Base-by-base conservation (phyloP, 2,888 invertebrate species). In the Choreutis nemorana region DNA sequence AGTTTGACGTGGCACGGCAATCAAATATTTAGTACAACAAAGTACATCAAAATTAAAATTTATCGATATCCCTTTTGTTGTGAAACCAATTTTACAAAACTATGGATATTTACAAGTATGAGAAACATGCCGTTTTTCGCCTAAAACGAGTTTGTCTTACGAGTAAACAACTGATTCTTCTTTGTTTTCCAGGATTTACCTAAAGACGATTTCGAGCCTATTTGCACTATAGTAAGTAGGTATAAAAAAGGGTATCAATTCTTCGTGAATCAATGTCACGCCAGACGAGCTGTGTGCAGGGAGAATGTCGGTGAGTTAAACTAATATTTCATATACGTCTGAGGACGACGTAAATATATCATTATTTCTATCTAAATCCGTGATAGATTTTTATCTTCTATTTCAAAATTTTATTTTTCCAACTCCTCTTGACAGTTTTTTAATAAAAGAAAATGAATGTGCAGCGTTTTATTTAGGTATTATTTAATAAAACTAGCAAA, bases 211-310 rank as follows among this genome's bases (percentile, higher is more conserved):
- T 34, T 31, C 2, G 54, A 66, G 14, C 70, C 77, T 0, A 62
- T 75, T 0, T 77, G 77, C 35, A 71, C 72, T 70, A 72, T 73
- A 70, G 59, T 55, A 38, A 77, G 77, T 32, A 39, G 73, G 4
- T 77, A 66, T 36, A 77, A 77, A 41, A 61, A 54, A 20, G 68
- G 64, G 0, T 77, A 60, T 28, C 61, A 64, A 28, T 72, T 42
- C 40, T 77, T 63, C 20, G 61, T 67, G 1, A 77, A 77, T 38
- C 39, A 60, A 21, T 77, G 77, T 11, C 77, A 77, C 11, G 77
- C 77, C 0, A 52, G 75, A 22, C 50, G 63, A 0, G 45, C 61
- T 0, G 55, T 71, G 20, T 77, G 75, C 35, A 59, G 47, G 25
- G 65, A 68, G 23, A 70, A 67, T 34, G 40, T 67, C 11, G 34